These are phyloP conservation scores for Herpetotheres cachinnans DNA, from an alignment of 2,113 vertebrate species.

Conservation along the genomic window DNA sequence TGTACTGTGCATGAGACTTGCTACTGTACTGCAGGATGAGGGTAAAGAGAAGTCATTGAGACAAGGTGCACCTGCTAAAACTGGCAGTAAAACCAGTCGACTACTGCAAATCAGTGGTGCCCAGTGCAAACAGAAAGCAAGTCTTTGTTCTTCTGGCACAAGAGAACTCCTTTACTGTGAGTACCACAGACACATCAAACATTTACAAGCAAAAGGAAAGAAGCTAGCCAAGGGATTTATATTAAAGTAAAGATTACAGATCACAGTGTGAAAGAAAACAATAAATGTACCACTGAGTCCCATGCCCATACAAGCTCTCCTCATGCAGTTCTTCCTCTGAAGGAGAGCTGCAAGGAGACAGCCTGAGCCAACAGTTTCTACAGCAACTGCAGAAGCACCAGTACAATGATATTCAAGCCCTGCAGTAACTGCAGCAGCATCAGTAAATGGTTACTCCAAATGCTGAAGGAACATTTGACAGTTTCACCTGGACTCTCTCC, in stretches of 20 bases:
- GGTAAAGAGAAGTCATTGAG: constrained; percentile 26
- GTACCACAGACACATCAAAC: constrained; percentile 14
- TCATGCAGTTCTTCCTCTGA: background rate
- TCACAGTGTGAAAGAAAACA: background rate
- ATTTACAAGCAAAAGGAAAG: constrained; percentile 9
- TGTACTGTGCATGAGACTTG: background rate
- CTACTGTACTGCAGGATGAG: background rate
- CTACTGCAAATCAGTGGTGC: background rate
- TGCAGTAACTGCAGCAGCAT: constrained; percentile 3
- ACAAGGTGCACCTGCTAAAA: constrained; percentile 50
- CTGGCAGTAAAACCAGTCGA: constrained; percentile 21
- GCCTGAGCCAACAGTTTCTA: constrained; percentile 55
- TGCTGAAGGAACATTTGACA: background rate
- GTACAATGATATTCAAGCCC: background rate
- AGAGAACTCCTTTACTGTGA: background rate
- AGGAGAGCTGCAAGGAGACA: constrained; percentile 24
- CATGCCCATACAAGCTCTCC: constrained; percentile 13
- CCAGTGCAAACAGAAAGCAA: constrained; percentile 23
- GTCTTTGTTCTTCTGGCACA: constrained; percentile 27
- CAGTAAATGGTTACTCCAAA: constrained; percentile 9
- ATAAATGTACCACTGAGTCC: background rate
- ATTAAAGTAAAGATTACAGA: constrained; percentile 33
- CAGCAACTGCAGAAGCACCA: constrained; percentile 42
- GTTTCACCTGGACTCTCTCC: background rate
- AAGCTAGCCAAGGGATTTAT: background rate